phyloP scores from a whole-genome alignment of 2,797 vertebrate genomes.

The Eutrigla gurnardus region DNA sequence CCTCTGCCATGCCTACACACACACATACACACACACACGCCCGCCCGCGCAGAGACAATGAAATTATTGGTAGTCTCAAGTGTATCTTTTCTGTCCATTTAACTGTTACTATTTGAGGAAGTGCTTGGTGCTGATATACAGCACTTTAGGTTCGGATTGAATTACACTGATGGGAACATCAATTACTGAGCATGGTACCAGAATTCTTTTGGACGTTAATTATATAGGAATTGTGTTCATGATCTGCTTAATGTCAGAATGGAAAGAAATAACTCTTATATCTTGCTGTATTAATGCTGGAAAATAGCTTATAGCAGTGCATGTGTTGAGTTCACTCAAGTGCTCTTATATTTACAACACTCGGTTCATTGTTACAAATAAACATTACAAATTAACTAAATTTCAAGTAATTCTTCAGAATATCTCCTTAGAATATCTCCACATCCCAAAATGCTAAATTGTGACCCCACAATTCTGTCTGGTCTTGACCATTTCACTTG shows the following conservation, averaged over 20 bases:
- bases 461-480: neutral
- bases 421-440: neutral
- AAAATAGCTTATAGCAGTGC: neutral
- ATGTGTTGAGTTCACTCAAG: neutral
- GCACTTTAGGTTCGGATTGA: slow-evolving; percentile 77
- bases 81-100: slow-evolving; percentile 80
- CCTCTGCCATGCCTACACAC: slow-evolving; percentile 16
- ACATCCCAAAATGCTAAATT: neutral
- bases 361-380: too few species aligned
- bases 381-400: neutral
- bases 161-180: slow-evolving; percentile 81
- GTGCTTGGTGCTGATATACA: slow-evolving; percentile 75
- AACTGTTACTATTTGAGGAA: slow-evolving; percentile 71
- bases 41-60: slow-evolving; percentile 45
- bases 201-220: slow-evolving; percentile 26
- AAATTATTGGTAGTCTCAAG: slow-evolving; percentile 73
- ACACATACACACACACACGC: slow-evolving; percentile 26
- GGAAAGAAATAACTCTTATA: neutral
- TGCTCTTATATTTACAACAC: neutral
- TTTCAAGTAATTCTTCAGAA: neutral
- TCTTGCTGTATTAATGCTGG: too few species aligned
- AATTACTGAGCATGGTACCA: slow-evolving; percentile 67
- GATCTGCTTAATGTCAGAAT: neutral
- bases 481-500: neutral
- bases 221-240: neutral